Base-by-base conservation (phyloP, 2,797 vertebrate species). In the Acanthopagrus latus region DNA sequence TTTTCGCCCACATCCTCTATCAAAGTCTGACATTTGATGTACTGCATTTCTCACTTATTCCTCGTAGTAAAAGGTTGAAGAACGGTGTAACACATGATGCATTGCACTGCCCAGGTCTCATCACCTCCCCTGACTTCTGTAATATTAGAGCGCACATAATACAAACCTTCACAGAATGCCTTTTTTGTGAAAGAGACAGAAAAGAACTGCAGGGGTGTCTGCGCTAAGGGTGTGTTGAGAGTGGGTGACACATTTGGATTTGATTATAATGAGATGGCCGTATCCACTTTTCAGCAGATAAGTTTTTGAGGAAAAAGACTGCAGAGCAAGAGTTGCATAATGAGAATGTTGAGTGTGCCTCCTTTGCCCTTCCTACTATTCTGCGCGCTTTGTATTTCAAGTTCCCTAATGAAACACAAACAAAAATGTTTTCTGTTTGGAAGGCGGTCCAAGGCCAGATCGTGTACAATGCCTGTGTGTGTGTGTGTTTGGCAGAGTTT, bases 281-380 rank as follows among this genome's bases (percentile, higher is more conserved):
- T 77, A 76, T 81, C 73, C 51, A 66, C 74, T 84, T 82, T 71
- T 80, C 55, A 38, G 48, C 46, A 50, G 48, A 80, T 78, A 59
- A 25, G 51, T 84, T 80, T 80, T 76, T 21, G 54, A 78, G 71
- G 38, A 38, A 81, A 80, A 78, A 78, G 74, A 74, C 76, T 63
- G 64, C 79, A 76, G 77, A 70, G 60, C 47, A 48, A 73, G 47
- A 75, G 79, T 84, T 72, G 83, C 65, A 77, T 89, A 90, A 85
- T 86, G 82, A 87, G 78, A 77, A 80, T 78, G 80, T 81, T 1
- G 29, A 82, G 55, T 64, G 2, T 50, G 72, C 58, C 81, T 87
- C 75, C 71, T 70, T 78, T 78, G 86, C 83, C 80, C 86, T 89
- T 90, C 86, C 62, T 89, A 71, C 82, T 71, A 82, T 91, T 92